Percentiles rank a stretch among this genome's conserved stretches.
phyloP scores from a whole-genome alignment of 2,888 invertebrate genomes.

The Brachynemurus nebulosus region DNA sequence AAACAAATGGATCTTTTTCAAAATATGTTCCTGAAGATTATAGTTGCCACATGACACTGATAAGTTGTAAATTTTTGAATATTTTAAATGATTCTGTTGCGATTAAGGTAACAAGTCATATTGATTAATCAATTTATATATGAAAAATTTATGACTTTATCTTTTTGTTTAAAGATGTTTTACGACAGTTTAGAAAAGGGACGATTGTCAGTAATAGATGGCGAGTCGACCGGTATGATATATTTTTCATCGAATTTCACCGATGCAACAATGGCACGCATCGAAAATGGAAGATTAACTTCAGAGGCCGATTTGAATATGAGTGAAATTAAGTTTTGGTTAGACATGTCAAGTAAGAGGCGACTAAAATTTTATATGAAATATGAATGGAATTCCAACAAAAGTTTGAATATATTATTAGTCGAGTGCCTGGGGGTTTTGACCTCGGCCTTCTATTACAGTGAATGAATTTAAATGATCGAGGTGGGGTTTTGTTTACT shows the following conservation, averaged over 20 bases:
- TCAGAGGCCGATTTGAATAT: slow-evolving; percentile 38
- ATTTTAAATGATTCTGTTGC: slow-evolving; percentile 43
- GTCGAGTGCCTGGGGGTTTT: too few relatives aligned
- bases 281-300: slow-evolving; percentile 43
- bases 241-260: slow-evolving; percentile 63
- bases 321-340: slow-evolving; percentile 51
- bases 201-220: slow-evolving; percentile 35
- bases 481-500: too few relatives aligned
- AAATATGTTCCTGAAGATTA: slow-evolving; percentile 26
- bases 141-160: too few relatives aligned
- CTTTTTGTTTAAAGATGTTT: slow-evolving; percentile 33
- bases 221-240: slow-evolving; percentile 47
- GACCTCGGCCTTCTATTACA: too few relatives aligned
- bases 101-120: slow-evolving; percentile 29
- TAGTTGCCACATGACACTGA: slow-evolving; percentile 37
- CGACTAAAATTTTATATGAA: too few relatives aligned
- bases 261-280: slow-evolving; percentile 38
- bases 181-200: slow-evolving; percentile 41
- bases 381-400: too few relatives aligned
- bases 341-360: slow-evolving; percentile 68
- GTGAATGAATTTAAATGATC: too few relatives aligned
- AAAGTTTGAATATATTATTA: too few relatives aligned
- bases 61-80: slow-evolving; percentile 48
- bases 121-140: not conserved
- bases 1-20: slow-evolving; percentile 28